These are phyloP conservation scores for Pseudorhiza aurosa DNA, from an alignment of 30 jellyfish, hydroid and myxozoan genomes.

Conservation along the genomic window DNA sequence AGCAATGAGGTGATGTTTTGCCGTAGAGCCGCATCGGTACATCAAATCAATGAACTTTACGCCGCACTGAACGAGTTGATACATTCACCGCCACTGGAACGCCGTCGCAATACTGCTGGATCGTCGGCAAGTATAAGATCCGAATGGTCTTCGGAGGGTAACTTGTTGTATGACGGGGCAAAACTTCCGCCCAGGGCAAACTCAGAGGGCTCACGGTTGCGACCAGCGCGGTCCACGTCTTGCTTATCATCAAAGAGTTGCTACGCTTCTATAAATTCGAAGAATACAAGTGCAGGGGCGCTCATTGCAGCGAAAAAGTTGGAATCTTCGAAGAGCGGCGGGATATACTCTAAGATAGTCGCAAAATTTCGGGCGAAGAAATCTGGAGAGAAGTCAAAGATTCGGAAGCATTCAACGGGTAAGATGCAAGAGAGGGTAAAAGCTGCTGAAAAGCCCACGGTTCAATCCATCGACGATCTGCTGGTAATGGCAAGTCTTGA, in stretches of 20 bases:
- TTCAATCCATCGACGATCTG: slow-evolving; percentile 43
- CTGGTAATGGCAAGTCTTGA: slow-evolving; percentile 29
- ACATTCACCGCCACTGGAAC: slow-evolving; percentile 28
- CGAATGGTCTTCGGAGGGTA: slow-evolving; percentile 45
- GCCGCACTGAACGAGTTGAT: slow-evolving; percentile 53
- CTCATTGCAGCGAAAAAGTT: slow-evolving; percentile 9
- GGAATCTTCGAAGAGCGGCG: slow-evolving; percentile 1
- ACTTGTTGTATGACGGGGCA: slow-evolving; percentile 2
- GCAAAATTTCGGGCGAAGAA: slow-evolving; percentile 53
- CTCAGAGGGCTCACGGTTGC: slow-evolving; percentile 24
- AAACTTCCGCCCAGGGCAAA: slow-evolving; percentile 21
- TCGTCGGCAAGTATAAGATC: slow-evolving; percentile 18
- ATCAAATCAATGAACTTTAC: slow-evolving; percentile 50
- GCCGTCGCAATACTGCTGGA: slow-evolving; percentile 8
- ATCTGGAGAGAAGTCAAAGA: slow-evolving; percentile 2
- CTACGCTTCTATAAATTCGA: slow-evolving; percentile 49
- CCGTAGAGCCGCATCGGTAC: slow-evolving; percentile 69
- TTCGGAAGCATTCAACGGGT: neutral
- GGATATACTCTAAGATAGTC: slow-evolving; percentile 32
- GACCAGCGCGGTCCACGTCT: slow-evolving; percentile 62
- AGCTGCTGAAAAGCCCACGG: slow-evolving; percentile 3
- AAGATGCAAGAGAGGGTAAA: neutral
- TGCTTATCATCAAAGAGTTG: slow-evolving; percentile 63
- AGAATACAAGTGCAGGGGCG: neutral
- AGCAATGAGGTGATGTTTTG: slow-evolving; percentile 14